Evolutionary conservation across 1,140 invertebrate species (phyloP).

Genomic region (Vanessa atalanta): DNA sequence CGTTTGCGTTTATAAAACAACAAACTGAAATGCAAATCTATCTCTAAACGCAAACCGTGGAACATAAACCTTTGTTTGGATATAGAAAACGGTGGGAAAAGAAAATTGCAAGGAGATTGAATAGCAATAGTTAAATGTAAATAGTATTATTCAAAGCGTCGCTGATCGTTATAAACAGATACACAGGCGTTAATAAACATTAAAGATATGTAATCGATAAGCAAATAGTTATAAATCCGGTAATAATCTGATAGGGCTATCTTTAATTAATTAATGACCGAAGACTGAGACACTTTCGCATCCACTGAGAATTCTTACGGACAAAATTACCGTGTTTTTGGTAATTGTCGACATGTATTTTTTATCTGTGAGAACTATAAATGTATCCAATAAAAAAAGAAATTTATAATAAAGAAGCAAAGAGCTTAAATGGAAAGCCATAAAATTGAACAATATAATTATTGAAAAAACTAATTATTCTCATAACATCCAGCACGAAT

Average conservation of each 20-base stretch:
- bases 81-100: slow-evolving; percentile 45
- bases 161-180: slow-evolving; percentile 59
- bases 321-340: background rate
- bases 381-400: too few relatives aligned
- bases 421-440: too few relatives aligned
- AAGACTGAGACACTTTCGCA: background rate
- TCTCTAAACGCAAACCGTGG: slow-evolving; percentile 14
- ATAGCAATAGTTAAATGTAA: slow-evolving; percentile 53
- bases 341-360: background rate
- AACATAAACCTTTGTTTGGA: slow-evolving; percentile 18
- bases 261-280: slow-evolving; percentile 2
- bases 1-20: slow-evolving; percentile 42
- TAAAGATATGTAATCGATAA: slow-evolving; percentile 44
- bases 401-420: too few relatives aligned
- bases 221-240: slow-evolving; percentile 55
- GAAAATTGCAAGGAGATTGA: slow-evolving; percentile 41
- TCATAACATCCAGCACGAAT: too few relatives aligned
- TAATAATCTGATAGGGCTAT: slow-evolving; percentile 46
- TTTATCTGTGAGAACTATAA: too few relatives aligned
- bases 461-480: too few relatives aligned
- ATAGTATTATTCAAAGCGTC: slow-evolving; percentile 58
- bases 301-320: background rate
- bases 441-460: too few relatives aligned
- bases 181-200: slow-evolving; percentile 49
- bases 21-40: slow-evolving; percentile 17